Evolutionary conservation across 1,140 invertebrate genomes (phyloP).

Genomic region (Scaptomyza montana): DNA sequence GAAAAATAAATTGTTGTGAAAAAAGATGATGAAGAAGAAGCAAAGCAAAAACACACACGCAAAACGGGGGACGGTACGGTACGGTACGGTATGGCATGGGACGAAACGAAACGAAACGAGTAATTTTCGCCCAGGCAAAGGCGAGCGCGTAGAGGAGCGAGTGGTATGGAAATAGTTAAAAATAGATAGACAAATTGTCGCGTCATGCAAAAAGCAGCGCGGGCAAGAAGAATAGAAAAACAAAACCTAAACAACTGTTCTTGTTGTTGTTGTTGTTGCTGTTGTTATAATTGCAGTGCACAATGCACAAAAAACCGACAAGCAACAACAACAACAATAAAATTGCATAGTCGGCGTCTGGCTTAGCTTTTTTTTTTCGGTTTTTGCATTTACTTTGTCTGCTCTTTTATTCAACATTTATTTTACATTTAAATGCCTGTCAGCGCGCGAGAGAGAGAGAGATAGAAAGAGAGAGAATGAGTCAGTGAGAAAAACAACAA

Average conservation of each 20-base stretch:
- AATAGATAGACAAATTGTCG: conserved; percentile 80
- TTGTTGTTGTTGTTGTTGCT: conserved; percentile 35
- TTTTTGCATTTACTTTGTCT: conserved; percentile 41
- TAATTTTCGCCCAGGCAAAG: conserved; percentile 17
- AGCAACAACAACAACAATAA: conserved; percentile 10
- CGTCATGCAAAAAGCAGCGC: conserved; percentile 56
- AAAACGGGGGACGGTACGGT: conserved; percentile 16
- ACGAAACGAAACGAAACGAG: conserved; percentile 35
- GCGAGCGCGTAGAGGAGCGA: not conserved
- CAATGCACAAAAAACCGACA: not conserved
- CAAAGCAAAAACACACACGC: not conserved
- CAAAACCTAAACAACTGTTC: conserved; percentile 22
- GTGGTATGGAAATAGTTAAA: conserved; percentile 49
- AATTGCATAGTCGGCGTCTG: conserved; percentile 62
- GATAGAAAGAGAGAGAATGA: no score
- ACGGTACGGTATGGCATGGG: conserved; percentile 20
- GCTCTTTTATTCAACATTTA: conserved; percentile 40
- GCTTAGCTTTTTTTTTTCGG: conserved; percentile 44
- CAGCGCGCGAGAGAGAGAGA: not conserved
- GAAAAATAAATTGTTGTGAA: conserved; percentile 48
- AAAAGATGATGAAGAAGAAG: not conserved
- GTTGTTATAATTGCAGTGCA: conserved; percentile 53
- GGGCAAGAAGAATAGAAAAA: conserved; percentile 30
- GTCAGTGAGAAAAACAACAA: conserved; percentile 3
- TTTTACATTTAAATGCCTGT: conserved; percentile 34